A percentile compares a stretch with the other conserved stretches of the same genome.
Evolutionary conservation across 2,888 invertebrate genomes (phyloP).

Genomic region (Drosophila ustulata): DNA sequence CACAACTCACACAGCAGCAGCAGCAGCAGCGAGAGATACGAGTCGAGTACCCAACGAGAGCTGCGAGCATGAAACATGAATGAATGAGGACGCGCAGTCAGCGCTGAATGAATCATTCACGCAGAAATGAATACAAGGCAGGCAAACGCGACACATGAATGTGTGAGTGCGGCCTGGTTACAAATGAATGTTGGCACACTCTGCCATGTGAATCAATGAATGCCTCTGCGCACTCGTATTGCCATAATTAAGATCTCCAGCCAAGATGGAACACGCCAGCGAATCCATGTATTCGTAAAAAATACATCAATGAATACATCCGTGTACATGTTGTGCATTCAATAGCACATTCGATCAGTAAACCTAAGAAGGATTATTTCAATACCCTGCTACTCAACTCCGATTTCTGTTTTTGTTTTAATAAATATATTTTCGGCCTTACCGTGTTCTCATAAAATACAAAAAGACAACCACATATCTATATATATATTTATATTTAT

Average conservation of each 20-base stretch:
- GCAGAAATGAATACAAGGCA: slow-evolving; percentile 64
- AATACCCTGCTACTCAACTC: too few species aligned
- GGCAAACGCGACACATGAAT: slow-evolving; percentile 18
- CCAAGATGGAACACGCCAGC: slow-evolving; percentile 6
- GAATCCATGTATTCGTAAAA: slow-evolving; percentile 5
- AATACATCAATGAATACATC: not conserved
- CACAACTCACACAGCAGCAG: slow-evolving; percentile 30
- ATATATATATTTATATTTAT: too few species aligned
- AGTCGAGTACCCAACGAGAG: slow-evolving; percentile 10
- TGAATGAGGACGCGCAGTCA: slow-evolving; percentile 55
- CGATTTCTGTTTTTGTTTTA: too few species aligned
- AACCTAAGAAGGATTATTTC: too few species aligned
- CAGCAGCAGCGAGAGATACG: slow-evolving; percentile 23
- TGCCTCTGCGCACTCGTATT: slow-evolving; percentile 24
- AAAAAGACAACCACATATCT: too few species aligned
- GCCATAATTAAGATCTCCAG: slow-evolving; percentile 23
- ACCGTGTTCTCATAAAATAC: too few species aligned
- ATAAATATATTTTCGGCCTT: too few species aligned
- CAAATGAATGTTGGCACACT: slow-evolving; percentile 21
- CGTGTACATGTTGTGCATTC: too few species aligned
- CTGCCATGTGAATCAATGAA: slow-evolving; percentile 32
- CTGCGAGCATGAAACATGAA: slow-evolving; percentile 10
- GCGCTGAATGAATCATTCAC: slow-evolving; percentile 73
- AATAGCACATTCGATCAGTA: too few species aligned
- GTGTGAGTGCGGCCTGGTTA: not conserved